phyloP scores from a whole-genome alignment of 2,113 vertebrate species.

The Stegastes partitus region DNA sequence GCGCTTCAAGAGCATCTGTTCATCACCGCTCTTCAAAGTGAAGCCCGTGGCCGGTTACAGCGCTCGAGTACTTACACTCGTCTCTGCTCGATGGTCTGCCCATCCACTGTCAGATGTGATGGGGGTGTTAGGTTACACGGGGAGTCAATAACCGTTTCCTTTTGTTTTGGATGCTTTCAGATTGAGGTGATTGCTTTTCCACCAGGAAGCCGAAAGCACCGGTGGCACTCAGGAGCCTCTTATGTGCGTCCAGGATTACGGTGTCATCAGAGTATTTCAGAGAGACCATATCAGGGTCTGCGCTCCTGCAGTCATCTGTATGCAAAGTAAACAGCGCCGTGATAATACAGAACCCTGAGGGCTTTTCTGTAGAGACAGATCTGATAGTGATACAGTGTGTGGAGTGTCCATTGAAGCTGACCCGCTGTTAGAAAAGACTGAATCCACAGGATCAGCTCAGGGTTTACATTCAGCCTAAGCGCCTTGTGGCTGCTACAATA shows the following conservation, averaged over 20 bases:
- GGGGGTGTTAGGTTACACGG: constrained; percentile 33
- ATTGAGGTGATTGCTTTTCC: constrained; percentile 54
- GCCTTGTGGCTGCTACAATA: constrained; percentile 11
- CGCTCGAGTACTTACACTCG: constrained; percentile 24
- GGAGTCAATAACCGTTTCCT: constrained; percentile 40
- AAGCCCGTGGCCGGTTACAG: constrained; percentile 15
- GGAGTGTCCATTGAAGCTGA: constrained; percentile 39
- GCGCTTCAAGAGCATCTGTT: constrained; percentile 40
- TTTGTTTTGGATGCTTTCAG: constrained; percentile 55
- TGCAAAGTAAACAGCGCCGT: constrained; percentile 55
- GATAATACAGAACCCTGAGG: constrained; percentile 42
- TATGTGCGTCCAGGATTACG: constrained; percentile 43
- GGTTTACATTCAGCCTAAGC: constrained; percentile 39
- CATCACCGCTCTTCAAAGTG: constrained; percentile 31
- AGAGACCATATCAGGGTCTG: constrained; percentile 19
- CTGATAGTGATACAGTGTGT: constrained; percentile 39
- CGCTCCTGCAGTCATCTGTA: constrained; percentile 46
- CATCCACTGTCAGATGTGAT: constrained; percentile 29
- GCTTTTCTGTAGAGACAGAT: constrained; percentile 39
- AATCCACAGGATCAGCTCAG: constrained; percentile 38
- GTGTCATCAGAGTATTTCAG: constrained; percentile 40
- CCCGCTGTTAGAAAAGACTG: constrained; percentile 36
- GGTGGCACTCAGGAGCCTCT: constrained; percentile 45
- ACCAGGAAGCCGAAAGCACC: constrained; percentile 30
- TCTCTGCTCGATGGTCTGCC: constrained; percentile 31